Evolutionary conservation across 2,888 invertebrate species (phyloP), one percentile per base, ranked within the genome.

Genomic region (Andrena marginata): DNA sequence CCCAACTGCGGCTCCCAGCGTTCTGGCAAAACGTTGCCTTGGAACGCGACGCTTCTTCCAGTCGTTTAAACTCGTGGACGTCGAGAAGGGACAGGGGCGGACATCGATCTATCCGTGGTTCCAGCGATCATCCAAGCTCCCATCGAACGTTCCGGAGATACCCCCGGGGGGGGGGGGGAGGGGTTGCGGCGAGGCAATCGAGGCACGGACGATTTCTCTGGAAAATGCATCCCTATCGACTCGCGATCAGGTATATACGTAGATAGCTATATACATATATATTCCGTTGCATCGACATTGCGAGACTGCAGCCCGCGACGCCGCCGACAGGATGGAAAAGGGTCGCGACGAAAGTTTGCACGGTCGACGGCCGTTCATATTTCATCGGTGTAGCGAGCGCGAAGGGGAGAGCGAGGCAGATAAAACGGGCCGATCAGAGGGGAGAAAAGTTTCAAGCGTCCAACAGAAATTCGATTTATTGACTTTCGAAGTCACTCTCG

Each of bases 401-500:
- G 48, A 56, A n/a, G 13, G 6, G 59, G 35, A 26, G 13, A 6
- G 54, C 42, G 31, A n/a, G 26, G n/a, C n/a, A 59, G 33, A 59
- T 54, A 69, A 67, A 65, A 71, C 49, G 82, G 23, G 69, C 69
- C 69, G 78, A 65, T 26, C 0, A 31, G 48, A 73, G 59, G 31
- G 56, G 60, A 60, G 73, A 69, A 79, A 76, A 84, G 84, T 82
- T 86, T 74, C 82, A 84, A 88, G 88, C 82, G 77, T 78, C 78
- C 78, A 80, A 78, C 62, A 73, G 79, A 84, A 78, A 83, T 88
- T 84, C 87, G 81, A 80, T 86, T 86, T 88, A 88, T 88, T 85
- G 89, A 89, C 89, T 89, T 89, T 88, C 89, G 73, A 87, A 88
- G 87, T 87, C 89, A 88, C 88, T 88, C 89, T 87, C 88, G 86